phyloP scores from a whole-genome alignment of 1,140 invertebrate genomes.

The Prorops nasuta region DNA sequence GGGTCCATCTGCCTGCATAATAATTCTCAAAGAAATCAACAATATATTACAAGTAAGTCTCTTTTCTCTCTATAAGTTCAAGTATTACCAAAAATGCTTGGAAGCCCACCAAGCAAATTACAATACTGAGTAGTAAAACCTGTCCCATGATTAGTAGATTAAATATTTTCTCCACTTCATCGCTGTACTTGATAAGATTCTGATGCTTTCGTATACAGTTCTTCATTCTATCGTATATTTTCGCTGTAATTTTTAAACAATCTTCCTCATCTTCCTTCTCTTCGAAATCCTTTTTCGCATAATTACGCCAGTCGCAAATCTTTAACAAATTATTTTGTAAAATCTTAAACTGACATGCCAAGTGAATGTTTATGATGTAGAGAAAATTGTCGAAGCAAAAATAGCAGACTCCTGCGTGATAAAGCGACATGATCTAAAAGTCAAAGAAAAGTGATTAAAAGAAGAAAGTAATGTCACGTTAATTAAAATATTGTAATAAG shows the following conservation, averaged over 20 bases:
- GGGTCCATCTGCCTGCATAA: slow-evolving; percentile 2
- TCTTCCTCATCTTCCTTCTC: neutral
- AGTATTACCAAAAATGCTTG: slow-evolving; percentile 13
- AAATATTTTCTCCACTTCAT: slow-evolving; percentile 11
- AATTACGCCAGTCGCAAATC: neutral
- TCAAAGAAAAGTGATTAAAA: too few relatives aligned
- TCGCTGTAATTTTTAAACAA: neutral
- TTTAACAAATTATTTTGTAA: slow-evolving; percentile 10
- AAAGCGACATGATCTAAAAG: slow-evolving; percentile 21
- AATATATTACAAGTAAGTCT: too few relatives aligned
- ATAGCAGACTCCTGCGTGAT: slow-evolving; percentile 20
- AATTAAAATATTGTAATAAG: too few relatives aligned
- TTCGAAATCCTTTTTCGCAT: neutral
- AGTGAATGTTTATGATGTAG: slow-evolving; percentile 22
- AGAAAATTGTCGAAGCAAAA: slow-evolving; percentile 33
- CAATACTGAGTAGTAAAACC: slow-evolving; percentile 6
- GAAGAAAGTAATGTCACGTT: too few relatives aligned
- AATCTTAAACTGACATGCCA: slow-evolving; percentile 29
- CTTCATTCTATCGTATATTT: slow-evolving; percentile 4
- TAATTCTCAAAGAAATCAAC: too few relatives aligned
- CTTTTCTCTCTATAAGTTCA: too few relatives aligned
- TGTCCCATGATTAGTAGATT: slow-evolving; percentile 10
- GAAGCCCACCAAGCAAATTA: slow-evolving; percentile 17
- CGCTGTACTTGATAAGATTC: slow-evolving; percentile 11
- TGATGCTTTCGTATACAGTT: slow-evolving; percentile 15